Evolutionary conservation across 2,797 vertebrate genomes (phyloP), one percentile per base, ranked within the genome.

Genomic region (Dicrostonyx torquatus): DNA sequence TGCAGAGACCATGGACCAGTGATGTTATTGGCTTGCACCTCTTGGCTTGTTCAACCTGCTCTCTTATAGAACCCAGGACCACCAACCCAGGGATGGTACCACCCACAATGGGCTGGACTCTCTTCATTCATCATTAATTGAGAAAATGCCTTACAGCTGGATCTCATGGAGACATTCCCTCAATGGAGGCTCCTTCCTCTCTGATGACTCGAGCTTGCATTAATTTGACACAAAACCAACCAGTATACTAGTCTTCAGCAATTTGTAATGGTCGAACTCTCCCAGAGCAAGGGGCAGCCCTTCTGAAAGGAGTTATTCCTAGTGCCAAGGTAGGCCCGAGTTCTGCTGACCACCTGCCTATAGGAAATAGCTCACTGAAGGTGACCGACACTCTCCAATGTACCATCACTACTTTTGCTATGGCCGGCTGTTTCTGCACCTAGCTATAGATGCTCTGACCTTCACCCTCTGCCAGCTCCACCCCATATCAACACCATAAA

Each of bases 341-440:
- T 40, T 60, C n/a, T 60, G n/a, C 22, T 80, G 78, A 26, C 13
- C 14, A 11, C 24, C 24, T 43, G 53, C 60, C 55, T 13, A 2
- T 77, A 58, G 40, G 43, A n/a, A 60, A 14, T 12, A 31, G 13
- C 7, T 40, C 34, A 17, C 40, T n/a, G 34, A 75, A 34, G 40
- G 31, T 80, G 2, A 18, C 55, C 90, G 66, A 80, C 55, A 83
- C 26, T 31, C 37, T 53, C 66, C 53, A 24, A 70, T 70, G 2
- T 37, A 2, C 26, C n/a, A 10, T 40, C 22, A 40, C 8, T 29
- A 12, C 31, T 29, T 34, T 6, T 7, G 5, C 20, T 0, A 0
- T 43, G 2, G 15, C 31, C 5, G 10, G 10, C 26, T n/a, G 13
- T 34, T 48, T 22, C 26, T 9, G 10, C 31, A 40, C 17, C 15